These are phyloP conservation scores for Dermochelys coriacea DNA, from an alignment of 2,797 vertebrate species.

Conservation along the genomic window DNA sequence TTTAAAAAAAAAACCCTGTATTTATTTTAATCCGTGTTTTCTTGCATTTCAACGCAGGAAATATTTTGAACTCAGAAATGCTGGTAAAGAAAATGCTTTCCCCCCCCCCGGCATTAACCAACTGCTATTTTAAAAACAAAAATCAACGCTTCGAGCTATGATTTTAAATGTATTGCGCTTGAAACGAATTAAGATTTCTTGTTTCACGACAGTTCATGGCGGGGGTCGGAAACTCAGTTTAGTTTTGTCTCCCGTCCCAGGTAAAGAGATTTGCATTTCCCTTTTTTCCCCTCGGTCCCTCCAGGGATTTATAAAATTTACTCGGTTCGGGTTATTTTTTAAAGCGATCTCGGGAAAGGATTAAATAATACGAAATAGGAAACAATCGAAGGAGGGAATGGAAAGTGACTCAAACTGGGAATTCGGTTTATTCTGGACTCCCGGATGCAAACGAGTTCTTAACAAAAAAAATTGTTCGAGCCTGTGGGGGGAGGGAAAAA, in stretches of 20 bases:
- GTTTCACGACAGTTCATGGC: background rate
- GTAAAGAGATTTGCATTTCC: background rate
- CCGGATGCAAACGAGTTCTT: background rate
- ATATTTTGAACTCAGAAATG: background rate
- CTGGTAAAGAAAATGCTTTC: background rate
- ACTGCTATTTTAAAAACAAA: background rate
- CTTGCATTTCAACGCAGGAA: background rate
- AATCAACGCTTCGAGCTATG: too few relatives aligned
- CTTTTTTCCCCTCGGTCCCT: background rate
- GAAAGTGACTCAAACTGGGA: background rate
- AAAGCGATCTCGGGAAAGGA: background rate
- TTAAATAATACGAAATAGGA: background rate
- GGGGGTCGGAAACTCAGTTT: background rate
- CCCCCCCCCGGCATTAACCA: background rate
- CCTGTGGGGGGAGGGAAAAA: background rate
- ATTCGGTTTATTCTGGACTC: too few relatives aligned
- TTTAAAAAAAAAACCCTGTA: too few relatives aligned
- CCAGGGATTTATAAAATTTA: background rate
- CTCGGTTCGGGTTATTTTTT: background rate
- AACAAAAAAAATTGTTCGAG: background rate
- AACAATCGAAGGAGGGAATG: background rate
- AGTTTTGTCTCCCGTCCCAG: background rate
- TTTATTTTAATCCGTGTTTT: background rate
- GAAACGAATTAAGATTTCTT: background rate
- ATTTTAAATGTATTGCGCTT: rapidly evolving